Evolutionary conservation across 2,113 vertebrate species (phyloP).

Genomic region (Eublepharis macularius): DNA sequence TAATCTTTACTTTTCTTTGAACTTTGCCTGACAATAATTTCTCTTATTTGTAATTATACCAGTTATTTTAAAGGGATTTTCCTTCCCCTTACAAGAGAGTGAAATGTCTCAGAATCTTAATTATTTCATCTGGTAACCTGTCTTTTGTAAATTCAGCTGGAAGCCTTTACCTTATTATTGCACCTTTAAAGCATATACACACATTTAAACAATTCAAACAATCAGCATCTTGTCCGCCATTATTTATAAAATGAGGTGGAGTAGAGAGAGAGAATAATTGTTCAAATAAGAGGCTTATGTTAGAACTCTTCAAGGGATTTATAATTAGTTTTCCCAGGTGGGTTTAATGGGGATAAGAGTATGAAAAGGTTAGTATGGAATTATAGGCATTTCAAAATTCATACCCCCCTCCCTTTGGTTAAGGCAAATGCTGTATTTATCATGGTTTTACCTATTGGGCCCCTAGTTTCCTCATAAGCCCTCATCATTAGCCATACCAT

Average conservation of each 20-base stretch:
- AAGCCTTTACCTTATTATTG: slow-evolving; percentile 60
- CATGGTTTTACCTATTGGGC: neutral
- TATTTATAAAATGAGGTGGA: neutral
- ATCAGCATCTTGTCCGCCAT: neutral
- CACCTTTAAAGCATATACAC: slow-evolving; percentile 32
- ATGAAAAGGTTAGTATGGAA: neutral
- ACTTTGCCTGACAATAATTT: slow-evolving; percentile 3
- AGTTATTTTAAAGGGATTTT: slow-evolving; percentile 18
- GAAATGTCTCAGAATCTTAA: slow-evolving; percentile 41
- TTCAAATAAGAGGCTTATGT: neutral
- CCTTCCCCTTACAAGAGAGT: slow-evolving; percentile 33
- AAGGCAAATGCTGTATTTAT: neutral
- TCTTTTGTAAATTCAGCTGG: slow-evolving; percentile 56
- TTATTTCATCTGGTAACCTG: slow-evolving; percentile 47
- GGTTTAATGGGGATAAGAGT: neutral
- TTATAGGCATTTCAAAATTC: neutral
- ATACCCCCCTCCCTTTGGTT: neutral
- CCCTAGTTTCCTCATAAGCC: too few species aligned
- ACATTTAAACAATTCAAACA: neutral
- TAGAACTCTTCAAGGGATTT: neutral
- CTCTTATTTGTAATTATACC: slow-evolving; percentile 41
- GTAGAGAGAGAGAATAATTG: neutral
- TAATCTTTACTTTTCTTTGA: slow-evolving; percentile 35
- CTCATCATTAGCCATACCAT: too few species aligned
- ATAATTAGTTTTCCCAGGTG: neutral